These are phyloP conservation scores for Rhagium mordax DNA, from an alignment of 2,888 invertebrate genomes.

Conservation along the genomic window DNA sequence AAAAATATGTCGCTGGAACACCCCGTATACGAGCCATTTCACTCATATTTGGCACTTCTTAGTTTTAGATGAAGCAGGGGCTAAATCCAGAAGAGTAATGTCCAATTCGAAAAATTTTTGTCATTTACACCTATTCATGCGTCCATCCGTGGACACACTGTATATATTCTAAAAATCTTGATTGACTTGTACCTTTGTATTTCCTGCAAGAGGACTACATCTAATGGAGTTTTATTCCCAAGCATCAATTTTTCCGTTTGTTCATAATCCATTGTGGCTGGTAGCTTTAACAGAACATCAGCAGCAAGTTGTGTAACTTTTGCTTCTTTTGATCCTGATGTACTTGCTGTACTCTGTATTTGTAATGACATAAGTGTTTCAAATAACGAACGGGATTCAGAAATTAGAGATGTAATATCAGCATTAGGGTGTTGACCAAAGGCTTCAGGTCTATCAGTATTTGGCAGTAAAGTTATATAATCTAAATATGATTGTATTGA, in stretches of 20 bases:
- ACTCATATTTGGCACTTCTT: too few species aligned
- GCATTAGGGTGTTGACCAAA: conserved; percentile 94
- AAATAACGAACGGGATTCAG: conserved; percentile 84
- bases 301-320: conserved; percentile 79
- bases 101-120: too few species aligned
- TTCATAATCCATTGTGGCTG: conserved; percentile 83
- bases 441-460: conserved; percentile 86
- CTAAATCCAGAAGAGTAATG: too few species aligned
- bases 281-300: conserved; percentile 83
- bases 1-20: too few species aligned
- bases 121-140: too few species aligned
- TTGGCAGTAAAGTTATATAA: conserved; percentile 84
- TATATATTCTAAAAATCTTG: too few species aligned
- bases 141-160: too few species aligned
- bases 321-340: conserved; percentile 77
- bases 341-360: conserved; percentile 74
- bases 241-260: conserved; percentile 84
- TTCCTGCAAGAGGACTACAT: conserved; percentile 90
- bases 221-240: conserved; percentile 81
- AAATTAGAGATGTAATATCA: conserved; percentile 89
- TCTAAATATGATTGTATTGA: conserved; percentile 86
- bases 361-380: conserved; percentile 86
- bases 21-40: too few species aligned
- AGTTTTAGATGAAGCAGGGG: too few species aligned
- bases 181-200: conserved; percentile 69